Percentiles rank a stretch among this genome's conserved stretches.
phyloP scores from a whole-genome alignment of 2,797 vertebrate species.

The Anguilla megastoma region DNA sequence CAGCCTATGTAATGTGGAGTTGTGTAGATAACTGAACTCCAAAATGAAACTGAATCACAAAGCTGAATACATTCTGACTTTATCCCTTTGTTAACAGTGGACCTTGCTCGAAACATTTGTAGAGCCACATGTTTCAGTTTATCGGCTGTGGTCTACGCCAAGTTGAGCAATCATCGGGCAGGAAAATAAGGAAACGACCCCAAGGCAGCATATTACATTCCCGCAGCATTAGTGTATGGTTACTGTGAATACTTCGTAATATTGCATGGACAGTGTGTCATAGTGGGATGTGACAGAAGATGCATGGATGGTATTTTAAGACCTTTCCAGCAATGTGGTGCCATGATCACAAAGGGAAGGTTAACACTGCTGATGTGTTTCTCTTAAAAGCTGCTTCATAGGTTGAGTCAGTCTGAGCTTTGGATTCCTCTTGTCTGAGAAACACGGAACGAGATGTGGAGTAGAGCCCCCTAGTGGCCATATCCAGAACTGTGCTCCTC shows the following conservation, averaged over 20 bases:
- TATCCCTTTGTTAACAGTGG: not conserved
- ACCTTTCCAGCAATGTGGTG: not conserved
- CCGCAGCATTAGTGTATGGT: not conserved
- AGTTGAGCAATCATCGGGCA: not conserved
- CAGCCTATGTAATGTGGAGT: not conserved
- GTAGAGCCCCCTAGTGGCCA: conserved; percentile 24
- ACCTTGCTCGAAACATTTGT: not conserved
- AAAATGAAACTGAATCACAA: not conserved
- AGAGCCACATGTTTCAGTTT: conserved; percentile 6
- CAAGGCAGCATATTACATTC: not conserved
- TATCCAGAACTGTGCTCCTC: not conserved
- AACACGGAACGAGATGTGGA: conserved; percentile 2
- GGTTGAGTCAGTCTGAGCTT: not conserved
- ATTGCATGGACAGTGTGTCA: not conserved
- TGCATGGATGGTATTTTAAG: not conserved
- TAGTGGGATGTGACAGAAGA: not conserved
- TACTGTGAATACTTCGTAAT: not conserved
- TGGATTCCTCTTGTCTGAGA: not conserved
- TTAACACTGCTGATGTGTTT: not conserved
- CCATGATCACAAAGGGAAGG: not conserved
- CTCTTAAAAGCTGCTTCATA: not conserved
- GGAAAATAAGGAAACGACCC: not conserved
- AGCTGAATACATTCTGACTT: not conserved
- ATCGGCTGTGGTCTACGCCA: not conserved
- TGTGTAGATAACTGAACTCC: not conserved